A percentile compares a stretch with the other conserved stretches of the same genome.
These are phyloP conservation scores for Cyanoramphus novaezelandiae DNA, from an alignment of 2,113 vertebrate genomes.

Conservation along the genomic window DNA sequence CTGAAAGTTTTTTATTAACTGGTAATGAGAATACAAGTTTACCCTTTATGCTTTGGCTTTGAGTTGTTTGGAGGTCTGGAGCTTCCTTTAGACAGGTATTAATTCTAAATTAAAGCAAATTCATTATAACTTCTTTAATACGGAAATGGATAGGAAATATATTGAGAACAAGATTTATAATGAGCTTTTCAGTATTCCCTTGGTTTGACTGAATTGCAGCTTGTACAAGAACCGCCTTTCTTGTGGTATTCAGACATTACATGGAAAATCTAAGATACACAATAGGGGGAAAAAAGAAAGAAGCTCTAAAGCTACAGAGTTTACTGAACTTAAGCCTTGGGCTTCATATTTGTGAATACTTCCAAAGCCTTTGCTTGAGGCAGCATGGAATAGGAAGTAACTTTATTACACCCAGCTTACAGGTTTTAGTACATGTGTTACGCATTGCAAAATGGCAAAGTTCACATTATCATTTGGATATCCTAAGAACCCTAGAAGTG, in stretches of 20 bases:
- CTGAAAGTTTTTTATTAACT: background rate
- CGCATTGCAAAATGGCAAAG: background rate
- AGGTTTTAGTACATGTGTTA: background rate
- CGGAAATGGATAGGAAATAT: background rate
- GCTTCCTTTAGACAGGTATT: background rate
- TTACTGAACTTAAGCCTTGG: background rate
- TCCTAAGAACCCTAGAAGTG: background rate
- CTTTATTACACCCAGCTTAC: background rate
- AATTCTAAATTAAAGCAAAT: background rate
- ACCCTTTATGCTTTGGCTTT: background rate
- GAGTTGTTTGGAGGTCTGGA: background rate
- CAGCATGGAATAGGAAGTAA: background rate
- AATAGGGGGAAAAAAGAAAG: background rate
- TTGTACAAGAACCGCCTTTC: background rate
- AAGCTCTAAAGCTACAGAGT: background rate
- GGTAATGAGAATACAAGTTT: background rate
- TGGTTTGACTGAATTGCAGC: background rate
- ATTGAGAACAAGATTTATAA: background rate
- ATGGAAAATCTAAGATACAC: background rate
- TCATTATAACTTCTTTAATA: background rate
- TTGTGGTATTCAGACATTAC: background rate
- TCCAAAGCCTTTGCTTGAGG: background rate
- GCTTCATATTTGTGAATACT: background rate
- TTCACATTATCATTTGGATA: background rate
- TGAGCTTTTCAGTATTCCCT: background rate